These are phyloP conservation scores for Arremon aurantiirostris DNA, from an alignment of 2,797 vertebrate genomes.

Conservation along the genomic window DNA sequence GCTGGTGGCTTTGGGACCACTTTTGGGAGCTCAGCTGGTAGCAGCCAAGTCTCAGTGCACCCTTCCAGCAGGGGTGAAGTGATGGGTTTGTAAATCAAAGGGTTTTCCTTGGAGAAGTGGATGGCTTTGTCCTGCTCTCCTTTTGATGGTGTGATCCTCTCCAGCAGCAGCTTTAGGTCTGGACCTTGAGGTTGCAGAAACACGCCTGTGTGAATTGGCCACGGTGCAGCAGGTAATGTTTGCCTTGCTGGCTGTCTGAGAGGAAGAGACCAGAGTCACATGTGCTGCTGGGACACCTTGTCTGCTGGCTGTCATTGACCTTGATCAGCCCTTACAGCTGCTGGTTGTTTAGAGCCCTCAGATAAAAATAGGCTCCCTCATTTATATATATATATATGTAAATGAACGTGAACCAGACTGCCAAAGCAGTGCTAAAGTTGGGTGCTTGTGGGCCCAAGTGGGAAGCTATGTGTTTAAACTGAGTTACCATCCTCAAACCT, in stretches of 20 bases:
- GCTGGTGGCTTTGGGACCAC: not conserved
- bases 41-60: not conserved
- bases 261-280: not conserved
- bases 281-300: not conserved
- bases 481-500: not conserved
- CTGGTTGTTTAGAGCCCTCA: not conserved
- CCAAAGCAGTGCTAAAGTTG: not conserved
- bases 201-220: not conserved
- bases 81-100: not conserved
- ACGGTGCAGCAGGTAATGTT: not conserved
- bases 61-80: not conserved
- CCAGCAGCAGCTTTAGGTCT: not conserved
- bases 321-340: not conserved
- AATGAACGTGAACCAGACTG: not conserved
- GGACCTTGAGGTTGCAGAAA: not conserved
- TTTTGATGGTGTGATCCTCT: not conserved
- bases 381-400: not conserved
- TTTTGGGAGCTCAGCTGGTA: not conserved
- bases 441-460: not conserved
- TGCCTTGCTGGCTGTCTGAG: not conserved
- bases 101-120: not conserved
- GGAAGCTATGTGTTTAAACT: not conserved
- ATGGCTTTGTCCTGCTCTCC: not conserved
- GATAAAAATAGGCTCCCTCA: not conserved
- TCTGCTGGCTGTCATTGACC: not conserved